Evolutionary conservation across 2,888 invertebrate genomes (phyloP).

Genomic region (Eupithecia inturbata): DNA sequence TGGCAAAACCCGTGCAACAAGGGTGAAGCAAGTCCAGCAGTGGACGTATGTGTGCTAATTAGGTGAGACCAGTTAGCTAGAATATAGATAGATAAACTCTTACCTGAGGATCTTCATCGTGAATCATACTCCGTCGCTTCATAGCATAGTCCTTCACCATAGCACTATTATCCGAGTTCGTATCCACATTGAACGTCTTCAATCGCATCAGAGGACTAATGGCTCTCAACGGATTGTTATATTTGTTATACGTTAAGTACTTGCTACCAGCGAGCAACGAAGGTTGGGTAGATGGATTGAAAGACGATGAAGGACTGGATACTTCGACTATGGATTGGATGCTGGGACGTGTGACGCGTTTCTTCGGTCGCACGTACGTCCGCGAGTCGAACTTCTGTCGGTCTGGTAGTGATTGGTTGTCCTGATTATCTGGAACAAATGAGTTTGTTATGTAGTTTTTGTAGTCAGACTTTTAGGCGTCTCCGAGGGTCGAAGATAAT

Average conservation of each 20-base stretch:
- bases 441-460: not conserved
- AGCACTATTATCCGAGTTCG: conserved; percentile 70
- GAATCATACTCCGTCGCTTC: conserved; percentile 72
- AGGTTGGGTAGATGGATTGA: conserved; percentile 44
- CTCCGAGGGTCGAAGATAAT: not conserved
- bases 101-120: conserved; percentile 77
- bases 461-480: not conserved
- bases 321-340: conserved; percentile 82
- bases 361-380: conserved; percentile 88
- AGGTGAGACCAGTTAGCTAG: too few species aligned
- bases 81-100: conserved; percentile 4
- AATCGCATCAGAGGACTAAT: conserved; percentile 73
- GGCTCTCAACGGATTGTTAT: conserved; percentile 67
- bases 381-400: conserved; percentile 86
- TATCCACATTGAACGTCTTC: conserved; percentile 78
- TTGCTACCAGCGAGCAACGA: conserved; percentile 55
- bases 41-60: too few species aligned
- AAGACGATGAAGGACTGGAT: conserved; percentile 62
- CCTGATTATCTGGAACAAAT: conserved; percentile 60
- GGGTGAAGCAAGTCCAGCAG: too few species aligned
- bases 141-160: conserved; percentile 69
- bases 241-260: conserved; percentile 78
- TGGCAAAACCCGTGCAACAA: too few species aligned
- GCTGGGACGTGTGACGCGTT: conserved; percentile 83
- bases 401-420: conserved; percentile 66